These are phyloP conservation scores for Glyphotaelius pellucidus DNA, from an alignment of 2,888 invertebrate species.

Conservation along the genomic window DNA sequence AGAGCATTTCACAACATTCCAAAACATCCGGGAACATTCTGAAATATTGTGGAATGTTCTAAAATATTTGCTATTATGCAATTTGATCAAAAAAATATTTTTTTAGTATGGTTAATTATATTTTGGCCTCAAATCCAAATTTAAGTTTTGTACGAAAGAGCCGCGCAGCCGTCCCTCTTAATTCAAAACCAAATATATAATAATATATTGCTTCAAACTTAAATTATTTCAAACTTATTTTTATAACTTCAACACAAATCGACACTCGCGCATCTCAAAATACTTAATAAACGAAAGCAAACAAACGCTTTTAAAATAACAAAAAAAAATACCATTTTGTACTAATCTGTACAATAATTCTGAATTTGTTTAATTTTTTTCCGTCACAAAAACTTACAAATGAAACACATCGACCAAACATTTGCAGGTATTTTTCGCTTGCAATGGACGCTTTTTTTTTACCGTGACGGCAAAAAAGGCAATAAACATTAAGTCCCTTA, in stretches of 20 bases:
- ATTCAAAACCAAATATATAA: neutral
- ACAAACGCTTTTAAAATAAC: neutral
- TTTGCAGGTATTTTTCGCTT: neutral
- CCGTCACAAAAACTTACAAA: neutral
- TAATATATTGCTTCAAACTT: neutral
- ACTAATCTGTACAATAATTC: neutral
- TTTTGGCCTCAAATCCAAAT: no score
- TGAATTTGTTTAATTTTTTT: neutral
- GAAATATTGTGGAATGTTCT: no score
- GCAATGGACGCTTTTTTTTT: no score
- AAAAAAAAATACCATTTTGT: neutral
- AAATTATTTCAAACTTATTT: neutral
- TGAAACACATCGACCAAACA: neutral
- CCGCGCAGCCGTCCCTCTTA: neutral
- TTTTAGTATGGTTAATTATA: no score
- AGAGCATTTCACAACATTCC: no score
- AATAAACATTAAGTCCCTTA: no score
- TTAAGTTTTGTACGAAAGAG: no score
- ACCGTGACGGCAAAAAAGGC: no score
- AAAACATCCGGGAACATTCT: no score
- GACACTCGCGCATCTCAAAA: neutral
- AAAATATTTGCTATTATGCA: no score
- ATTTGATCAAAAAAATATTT: no score
- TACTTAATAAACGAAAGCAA: neutral
- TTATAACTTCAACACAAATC: neutral